A percentile compares a stretch with the other conserved stretches of the same genome.
These are phyloP conservation scores for Candoia aspera DNA, from an alignment of 2,113 vertebrate genomes.

Conservation along the genomic window DNA sequence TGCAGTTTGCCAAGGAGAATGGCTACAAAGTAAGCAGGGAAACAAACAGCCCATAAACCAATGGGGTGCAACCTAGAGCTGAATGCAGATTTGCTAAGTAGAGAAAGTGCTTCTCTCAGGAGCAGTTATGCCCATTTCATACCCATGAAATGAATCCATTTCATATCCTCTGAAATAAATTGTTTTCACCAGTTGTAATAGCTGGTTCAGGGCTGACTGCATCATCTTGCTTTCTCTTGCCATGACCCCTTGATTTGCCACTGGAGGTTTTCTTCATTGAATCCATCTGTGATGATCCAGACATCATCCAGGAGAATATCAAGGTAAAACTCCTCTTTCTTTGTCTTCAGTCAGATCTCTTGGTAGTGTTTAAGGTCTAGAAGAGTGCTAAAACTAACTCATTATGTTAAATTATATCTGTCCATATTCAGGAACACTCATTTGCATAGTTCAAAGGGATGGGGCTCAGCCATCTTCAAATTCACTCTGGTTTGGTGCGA, in stretches of 20 bases:
- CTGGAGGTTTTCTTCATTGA: slow-evolving; percentile 88
- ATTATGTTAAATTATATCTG: not conserved
- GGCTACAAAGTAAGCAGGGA: slow-evolving; percentile 81
- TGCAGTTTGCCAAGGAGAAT: slow-evolving; percentile 82
- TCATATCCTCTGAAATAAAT: not conserved
- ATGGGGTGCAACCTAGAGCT: not conserved
- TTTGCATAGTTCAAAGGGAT: not conserved
- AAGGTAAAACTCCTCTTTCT: slow-evolving; percentile 69
- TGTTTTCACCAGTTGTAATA: not conserved
- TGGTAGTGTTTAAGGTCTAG: not conserved
- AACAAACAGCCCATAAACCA: not conserved
- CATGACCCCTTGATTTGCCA: not conserved
- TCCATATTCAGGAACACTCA: not conserved
- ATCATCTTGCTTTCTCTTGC: not conserved
- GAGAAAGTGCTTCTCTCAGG: not conserved
- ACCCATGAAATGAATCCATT: too few species aligned
- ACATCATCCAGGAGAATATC: slow-evolving; percentile 87
- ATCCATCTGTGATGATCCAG: slow-evolving; percentile 86
- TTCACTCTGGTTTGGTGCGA: not conserved
- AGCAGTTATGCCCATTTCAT: not conserved
- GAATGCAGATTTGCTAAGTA: not conserved
- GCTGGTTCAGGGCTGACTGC: not conserved
- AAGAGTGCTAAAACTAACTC: not conserved
- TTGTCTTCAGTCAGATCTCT: not conserved
- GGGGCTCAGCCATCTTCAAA: not conserved